Evolutionary conservation across 2,888 invertebrate genomes (phyloP).

Genomic region (Celastrina argiolus): DNA sequence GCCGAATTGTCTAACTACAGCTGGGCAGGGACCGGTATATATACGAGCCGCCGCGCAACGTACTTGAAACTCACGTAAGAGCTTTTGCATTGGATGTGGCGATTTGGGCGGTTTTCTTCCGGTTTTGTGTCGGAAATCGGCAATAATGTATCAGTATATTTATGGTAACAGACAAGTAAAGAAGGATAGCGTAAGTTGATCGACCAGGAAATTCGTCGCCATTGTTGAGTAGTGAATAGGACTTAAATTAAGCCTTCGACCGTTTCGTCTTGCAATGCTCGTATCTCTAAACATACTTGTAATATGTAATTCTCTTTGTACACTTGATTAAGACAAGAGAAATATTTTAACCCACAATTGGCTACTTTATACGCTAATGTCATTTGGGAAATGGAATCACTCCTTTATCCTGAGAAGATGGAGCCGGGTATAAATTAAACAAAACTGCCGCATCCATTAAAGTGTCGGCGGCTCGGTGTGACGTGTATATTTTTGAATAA

Average conservation of each 20-base stretch:
- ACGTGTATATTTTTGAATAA: constrained; percentile 45
- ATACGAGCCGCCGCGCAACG: constrained; percentile 28
- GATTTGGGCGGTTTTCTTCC: constrained; percentile 24
- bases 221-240: no score
- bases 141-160: no score
- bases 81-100: constrained; percentile 41
- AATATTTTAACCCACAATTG: constrained; percentile 13
- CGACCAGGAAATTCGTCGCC: no score
- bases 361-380: constrained; percentile 4
- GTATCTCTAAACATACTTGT: not conserved
- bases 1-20: not conserved
- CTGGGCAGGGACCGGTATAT: not conserved
- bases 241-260: no score
- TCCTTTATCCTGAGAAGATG: not conserved
- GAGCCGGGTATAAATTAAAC: constrained; percentile 7
- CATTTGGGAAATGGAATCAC: not conserved
- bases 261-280: not conserved
- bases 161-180: no score
- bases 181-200: no score
- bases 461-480: constrained; percentile 40
- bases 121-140: not conserved
- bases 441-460: constrained; percentile 44
- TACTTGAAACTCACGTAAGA: constrained; percentile 53
- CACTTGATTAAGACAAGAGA: constrained; percentile 23
- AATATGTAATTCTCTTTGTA: not conserved